A percentile compares a stretch with the other conserved stretches of the same genome.
phyloP scores from a whole-genome alignment of 2,113 vertebrate species.

The Nipponia nippon region DNA sequence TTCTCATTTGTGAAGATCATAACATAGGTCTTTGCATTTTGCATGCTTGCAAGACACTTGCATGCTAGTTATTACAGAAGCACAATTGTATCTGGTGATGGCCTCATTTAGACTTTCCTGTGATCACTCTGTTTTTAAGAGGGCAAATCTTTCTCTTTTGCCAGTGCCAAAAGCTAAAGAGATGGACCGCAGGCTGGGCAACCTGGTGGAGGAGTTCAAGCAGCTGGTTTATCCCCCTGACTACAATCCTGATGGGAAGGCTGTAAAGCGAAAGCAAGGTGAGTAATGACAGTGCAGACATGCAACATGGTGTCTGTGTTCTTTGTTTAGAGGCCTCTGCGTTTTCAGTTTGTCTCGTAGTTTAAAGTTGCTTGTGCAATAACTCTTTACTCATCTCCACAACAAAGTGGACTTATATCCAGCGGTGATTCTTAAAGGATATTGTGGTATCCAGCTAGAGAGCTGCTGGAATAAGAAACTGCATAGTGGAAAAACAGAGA shows the following conservation, averaged over 20 bases:
- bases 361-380: neutral
- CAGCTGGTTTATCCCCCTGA: conserved; percentile 88
- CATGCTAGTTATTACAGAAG: neutral
- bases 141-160: neutral
- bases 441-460: neutral
- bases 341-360: neutral
- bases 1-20: neutral
- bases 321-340: neutral
- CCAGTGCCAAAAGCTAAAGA: conserved; percentile 88
- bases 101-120: neutral
- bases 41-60: neutral
- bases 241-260: conserved; percentile 83
- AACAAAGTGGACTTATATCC: neutral
- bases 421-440: neutral
- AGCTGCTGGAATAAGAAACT: neutral
- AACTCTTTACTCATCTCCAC: neutral
- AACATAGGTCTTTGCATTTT: neutral
- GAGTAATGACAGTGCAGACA: neutral
- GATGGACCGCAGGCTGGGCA: conserved; percentile 84
- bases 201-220: conserved; percentile 85
- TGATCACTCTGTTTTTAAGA: neutral
- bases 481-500: neutral
- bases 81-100: neutral
- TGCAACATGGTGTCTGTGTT: neutral
- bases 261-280: conserved; percentile 80